A percentile compares a stretch with the other conserved stretches of the same genome.
Conservation (phyloP, 1,140 invertebrate genomes). For the Pseudomyrmex pallidus region DNA sequence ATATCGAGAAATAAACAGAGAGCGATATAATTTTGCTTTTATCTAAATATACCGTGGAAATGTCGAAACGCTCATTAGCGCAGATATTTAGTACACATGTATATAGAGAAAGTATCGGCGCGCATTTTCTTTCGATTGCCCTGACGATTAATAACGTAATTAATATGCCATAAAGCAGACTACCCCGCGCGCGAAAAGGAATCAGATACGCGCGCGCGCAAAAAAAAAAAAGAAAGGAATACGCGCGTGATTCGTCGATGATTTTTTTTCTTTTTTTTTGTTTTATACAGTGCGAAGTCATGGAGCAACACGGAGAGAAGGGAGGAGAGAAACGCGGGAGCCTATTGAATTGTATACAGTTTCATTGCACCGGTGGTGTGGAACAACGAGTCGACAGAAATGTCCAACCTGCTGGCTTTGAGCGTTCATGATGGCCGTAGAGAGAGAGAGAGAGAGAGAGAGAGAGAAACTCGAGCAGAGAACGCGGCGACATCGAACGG, state of each 20-base stretch:
- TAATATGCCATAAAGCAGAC: slow-evolving; percentile 41
- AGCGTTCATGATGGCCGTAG: slow-evolving; percentile 48
- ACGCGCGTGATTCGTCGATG: slow-evolving; percentile 17
- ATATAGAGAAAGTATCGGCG: neutral
- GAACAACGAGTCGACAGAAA: slow-evolving; percentile 64
- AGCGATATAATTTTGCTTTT: too few species aligned
- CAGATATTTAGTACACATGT: too few species aligned
- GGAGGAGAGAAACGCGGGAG: neutral
- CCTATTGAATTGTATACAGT: slow-evolving; percentile 71
- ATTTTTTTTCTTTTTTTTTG: slow-evolving; percentile 20
- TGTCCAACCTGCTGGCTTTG: slow-evolving; percentile 68
- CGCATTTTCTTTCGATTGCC: slow-evolving; percentile 12
- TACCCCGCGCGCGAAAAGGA: neutral
- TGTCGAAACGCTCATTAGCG: too few species aligned
- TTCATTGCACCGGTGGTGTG: slow-evolving; percentile 66
- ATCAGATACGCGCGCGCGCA: slow-evolving; percentile 18
- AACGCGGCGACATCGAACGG: slow-evolving; percentile 9
- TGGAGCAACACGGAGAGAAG: neutral
- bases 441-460: neutral
- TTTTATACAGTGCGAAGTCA: slow-evolving; percentile 48
- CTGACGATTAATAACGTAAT: slow-evolving; percentile 42
- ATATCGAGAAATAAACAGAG: too few species aligned
- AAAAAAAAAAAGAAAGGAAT: neutral
- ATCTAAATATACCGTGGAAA: too few species aligned
- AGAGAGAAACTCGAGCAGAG: slow-evolving; percentile 4